Evolutionary conservation across 2,113 vertebrate genomes (phyloP).

Genomic region (Miniopterus natalensis): DNA sequence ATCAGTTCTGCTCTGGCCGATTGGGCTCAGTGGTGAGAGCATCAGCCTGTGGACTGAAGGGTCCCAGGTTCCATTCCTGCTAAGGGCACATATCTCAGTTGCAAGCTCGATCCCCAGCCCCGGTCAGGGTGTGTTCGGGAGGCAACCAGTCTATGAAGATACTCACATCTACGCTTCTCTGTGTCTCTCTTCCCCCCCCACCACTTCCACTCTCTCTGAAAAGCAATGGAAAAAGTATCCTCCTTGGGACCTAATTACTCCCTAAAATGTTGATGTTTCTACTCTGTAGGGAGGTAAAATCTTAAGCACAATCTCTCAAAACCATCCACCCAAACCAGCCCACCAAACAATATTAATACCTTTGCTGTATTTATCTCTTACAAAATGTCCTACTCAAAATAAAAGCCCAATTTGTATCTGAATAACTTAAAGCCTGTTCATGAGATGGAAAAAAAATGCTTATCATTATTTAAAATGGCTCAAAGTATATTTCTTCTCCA

Average conservation of each 20-base stretch:
- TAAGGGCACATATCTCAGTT: too few species aligned
- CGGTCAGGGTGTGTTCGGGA: too few species aligned
- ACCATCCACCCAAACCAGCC: neutral
- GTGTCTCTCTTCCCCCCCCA: too few species aligned
- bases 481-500: neutral
- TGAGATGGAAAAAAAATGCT: neutral
- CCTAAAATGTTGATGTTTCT: neutral
- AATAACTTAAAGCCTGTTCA: neutral
- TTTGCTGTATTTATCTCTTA: neutral
- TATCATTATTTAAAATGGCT: conserved; percentile 3
- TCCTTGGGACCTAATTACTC: neutral
- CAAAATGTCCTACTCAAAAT: neutral
- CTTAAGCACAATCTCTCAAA: neutral
- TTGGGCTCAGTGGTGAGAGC: too few species aligned
- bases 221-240: too few species aligned
- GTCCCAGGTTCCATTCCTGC: too few species aligned
- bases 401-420: neutral
- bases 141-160: too few species aligned
- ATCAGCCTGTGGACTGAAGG: too few species aligned
- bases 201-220: too few species aligned
- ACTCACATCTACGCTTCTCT: too few species aligned
- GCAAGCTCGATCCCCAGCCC: too few species aligned
- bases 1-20: neutral
- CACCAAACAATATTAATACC: neutral
- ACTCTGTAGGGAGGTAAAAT: neutral